Percentiles rank a stretch among this genome's conserved stretches.
phyloP scores from a whole-genome alignment of 2,797 vertebrate species.

The Sarcoramphus papa region DNA sequence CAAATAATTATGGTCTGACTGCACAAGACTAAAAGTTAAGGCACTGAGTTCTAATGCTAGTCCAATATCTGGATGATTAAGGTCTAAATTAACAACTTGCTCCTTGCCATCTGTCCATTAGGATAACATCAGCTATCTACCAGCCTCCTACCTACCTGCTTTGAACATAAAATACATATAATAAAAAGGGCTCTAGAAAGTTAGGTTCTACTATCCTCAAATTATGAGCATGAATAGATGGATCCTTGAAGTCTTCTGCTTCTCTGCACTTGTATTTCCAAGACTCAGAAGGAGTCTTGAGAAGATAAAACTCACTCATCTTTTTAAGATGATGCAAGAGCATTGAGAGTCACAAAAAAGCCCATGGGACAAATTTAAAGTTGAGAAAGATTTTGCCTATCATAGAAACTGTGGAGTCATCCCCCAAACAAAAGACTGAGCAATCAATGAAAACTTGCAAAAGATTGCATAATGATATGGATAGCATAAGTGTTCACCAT shows the following conservation, averaged over 20 bases:
- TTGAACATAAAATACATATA: not conserved
- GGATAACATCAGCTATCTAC: not conserved
- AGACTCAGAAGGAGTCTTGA: not conserved
- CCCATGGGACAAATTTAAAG: not conserved
- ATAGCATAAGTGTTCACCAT: not conserved
- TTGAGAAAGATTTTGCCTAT: not conserved
- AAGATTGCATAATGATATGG: not conserved
- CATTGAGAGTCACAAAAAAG: not conserved
- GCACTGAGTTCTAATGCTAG: not conserved
- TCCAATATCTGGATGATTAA: not conserved
- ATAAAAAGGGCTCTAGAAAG: not conserved
- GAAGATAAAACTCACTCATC: not conserved
- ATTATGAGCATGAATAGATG: not conserved
- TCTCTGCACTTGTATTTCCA: not conserved
- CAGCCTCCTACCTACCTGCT: not conserved
- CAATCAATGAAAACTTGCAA: not conserved
- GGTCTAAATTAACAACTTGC: not conserved
- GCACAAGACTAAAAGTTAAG: not conserved
- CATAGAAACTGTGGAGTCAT: not conserved
- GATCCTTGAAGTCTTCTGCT: not conserved
- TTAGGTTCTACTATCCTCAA: not conserved
- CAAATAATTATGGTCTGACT: not conserved
- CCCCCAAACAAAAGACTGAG: not conserved
- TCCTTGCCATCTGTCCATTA: not conserved
- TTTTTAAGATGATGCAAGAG: not conserved